A percentile compares a stretch with the other conserved stretches of the same genome.
phyloP scores from a whole-genome alignment of 2,797 vertebrate genomes.

The Centropyge bicolor region DNA sequence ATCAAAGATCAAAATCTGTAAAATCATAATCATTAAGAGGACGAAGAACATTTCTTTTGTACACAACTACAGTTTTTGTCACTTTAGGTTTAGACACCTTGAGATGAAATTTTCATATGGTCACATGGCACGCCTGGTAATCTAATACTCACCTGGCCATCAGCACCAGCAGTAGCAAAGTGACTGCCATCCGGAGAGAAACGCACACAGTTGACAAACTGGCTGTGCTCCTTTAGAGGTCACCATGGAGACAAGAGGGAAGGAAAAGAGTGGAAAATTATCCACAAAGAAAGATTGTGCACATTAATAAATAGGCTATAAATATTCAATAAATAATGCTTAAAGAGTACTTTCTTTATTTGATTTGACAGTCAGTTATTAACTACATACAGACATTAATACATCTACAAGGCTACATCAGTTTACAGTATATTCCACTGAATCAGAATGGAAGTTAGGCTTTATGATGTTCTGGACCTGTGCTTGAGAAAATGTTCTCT shows the following conservation, averaged over 20 bases:
- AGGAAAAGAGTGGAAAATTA: not conserved
- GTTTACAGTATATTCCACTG: no score
- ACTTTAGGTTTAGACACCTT: not conserved
- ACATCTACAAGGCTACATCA: no score
- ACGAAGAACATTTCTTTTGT: not conserved
- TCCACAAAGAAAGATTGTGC: not conserved
- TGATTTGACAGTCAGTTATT: no score
- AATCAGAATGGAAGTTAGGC: no score
- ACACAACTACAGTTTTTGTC: not conserved
- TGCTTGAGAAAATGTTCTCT: no score
- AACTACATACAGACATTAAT: no score
- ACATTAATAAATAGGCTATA: not conserved
- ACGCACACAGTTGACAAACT: slow-evolving; percentile 95
- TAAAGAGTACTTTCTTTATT: no score
- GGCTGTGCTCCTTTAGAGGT: slow-evolving; percentile 87
- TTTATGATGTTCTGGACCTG: no score
- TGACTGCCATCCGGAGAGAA: slow-evolving; percentile 94
- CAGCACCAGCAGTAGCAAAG: slow-evolving; percentile 91
- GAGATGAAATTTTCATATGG: not conserved
- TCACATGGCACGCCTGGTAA: not conserved
- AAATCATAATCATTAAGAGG: slow-evolving; percentile 9
- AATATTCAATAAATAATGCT: no score
- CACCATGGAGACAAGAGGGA: not conserved
- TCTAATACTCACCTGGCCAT: slow-evolving; percentile 89
- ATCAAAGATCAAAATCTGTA: slow-evolving; percentile 92